phyloP scores from a whole-genome alignment of 2,113 vertebrate genomes.

The Python bivittatus region DNA sequence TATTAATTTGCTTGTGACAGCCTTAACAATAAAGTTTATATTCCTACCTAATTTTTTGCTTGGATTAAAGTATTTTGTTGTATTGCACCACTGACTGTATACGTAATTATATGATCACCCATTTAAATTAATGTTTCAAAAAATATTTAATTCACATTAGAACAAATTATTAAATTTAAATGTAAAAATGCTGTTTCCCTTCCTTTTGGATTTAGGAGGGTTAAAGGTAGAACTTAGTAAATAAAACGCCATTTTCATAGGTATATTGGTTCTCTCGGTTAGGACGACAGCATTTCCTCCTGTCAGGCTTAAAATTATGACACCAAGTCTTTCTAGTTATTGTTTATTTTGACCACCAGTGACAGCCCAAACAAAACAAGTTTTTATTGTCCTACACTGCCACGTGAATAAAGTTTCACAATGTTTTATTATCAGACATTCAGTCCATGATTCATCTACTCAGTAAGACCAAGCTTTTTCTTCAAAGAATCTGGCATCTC shows the following conservation, averaged over 20 bases:
- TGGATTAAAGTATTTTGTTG: neutral
- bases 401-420: constrained; percentile 78
- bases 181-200: neutral
- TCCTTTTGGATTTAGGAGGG: neutral
- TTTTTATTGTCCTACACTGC: constrained; percentile 70
- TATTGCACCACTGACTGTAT: neutral
- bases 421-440: constrained; percentile 32
- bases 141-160: neutral
- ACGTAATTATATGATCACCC: neutral
- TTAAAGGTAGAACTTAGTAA: neutral
- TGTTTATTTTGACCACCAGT: constrained; percentile 78
- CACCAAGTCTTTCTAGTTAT: constrained; percentile 60
- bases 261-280: neutral
- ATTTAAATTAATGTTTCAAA: neutral
- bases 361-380: constrained; percentile 53
- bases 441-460: constrained; percentile 79
- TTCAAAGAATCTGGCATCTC: constrained; percentile 99
- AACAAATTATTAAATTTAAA: neutral
- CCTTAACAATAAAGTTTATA: neutral
- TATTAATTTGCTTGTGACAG: neutral
- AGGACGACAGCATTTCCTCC: neutral
- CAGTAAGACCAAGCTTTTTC: constrained; percentile 94
- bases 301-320: constrained; percentile 27
- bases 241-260: neutral
- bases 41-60: neutral